phyloP scores from a whole-genome alignment of 2,797 vertebrate genomes.

The Limnodromus scolopaceus region DNA sequence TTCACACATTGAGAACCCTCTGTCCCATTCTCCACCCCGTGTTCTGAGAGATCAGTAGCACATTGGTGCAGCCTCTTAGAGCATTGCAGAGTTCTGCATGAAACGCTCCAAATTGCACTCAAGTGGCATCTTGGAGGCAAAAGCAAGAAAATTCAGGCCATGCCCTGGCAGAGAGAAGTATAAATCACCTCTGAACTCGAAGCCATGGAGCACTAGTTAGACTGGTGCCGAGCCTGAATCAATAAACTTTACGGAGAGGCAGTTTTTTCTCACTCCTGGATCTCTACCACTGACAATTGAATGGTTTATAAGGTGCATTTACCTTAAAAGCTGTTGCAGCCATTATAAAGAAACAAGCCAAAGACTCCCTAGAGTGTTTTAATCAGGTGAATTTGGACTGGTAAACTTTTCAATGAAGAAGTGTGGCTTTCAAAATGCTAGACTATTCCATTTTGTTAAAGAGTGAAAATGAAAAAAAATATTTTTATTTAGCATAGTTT shows the following conservation, averaged over 20 bases:
- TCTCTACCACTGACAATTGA: not conserved
- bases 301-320: not conserved
- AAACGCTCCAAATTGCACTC: not conserved
- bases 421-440: not conserved
- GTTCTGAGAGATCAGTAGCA: not conserved
- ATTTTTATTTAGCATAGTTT: not conserved
- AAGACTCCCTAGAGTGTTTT: not conserved
- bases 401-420: not conserved
- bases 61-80: not conserved
- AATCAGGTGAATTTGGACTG: not conserved
- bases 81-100: not conserved
- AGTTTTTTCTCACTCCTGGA: not conserved
- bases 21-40: rapidly evolving
- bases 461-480: not conserved
- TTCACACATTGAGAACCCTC: not conserved
- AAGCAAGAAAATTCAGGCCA: not conserved
- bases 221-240: not conserved
- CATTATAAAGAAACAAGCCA: not conserved
- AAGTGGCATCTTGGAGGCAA: not conserved
- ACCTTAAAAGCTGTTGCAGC: not conserved
- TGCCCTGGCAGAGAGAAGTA: not conserved
- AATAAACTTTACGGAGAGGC: not conserved
- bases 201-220: not conserved
- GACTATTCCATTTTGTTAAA: not conserved
- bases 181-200: not conserved